These are phyloP conservation scores for Dione vanillae DNA, from an alignment of 2,888 invertebrate species.

Conservation along the genomic window DNA sequence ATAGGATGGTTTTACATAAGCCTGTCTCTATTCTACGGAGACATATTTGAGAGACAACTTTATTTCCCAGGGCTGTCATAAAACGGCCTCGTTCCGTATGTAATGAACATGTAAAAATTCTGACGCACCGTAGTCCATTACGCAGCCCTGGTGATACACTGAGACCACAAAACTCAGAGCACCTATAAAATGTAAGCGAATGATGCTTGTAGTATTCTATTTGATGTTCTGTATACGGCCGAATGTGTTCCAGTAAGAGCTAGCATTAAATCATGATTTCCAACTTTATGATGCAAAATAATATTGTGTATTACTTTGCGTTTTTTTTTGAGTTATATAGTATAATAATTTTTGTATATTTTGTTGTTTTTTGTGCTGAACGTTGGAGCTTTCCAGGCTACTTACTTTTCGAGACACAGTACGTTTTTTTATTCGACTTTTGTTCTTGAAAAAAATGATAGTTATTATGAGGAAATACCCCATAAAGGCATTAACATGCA, in stretches of 20 bases:
- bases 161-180: slow-evolving; percentile 29
- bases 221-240: slow-evolving; percentile 32
- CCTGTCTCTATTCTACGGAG: slow-evolving; percentile 29
- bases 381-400: too few relatives aligned
- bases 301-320: not conserved
- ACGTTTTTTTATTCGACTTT: too few relatives aligned
- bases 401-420: too few relatives aligned
- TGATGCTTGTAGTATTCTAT: slow-evolving; percentile 27
- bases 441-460: too few relatives aligned
- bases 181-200: slow-evolving; percentile 29
- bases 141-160: slow-evolving; percentile 6
- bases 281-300: slow-evolving; percentile 22
- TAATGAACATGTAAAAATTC: slow-evolving; percentile 63
- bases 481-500: too few relatives aligned
- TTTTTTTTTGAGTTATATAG: not conserved
- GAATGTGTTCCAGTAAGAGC: slow-evolving; percentile 25
- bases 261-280: slow-evolving; percentile 30
- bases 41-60: slow-evolving; percentile 54
- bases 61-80: slow-evolving; percentile 65
- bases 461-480: too few relatives aligned
- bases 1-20: slow-evolving; percentile 24
- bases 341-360: not conserved
- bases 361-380: not conserved
- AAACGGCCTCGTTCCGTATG: slow-evolving; percentile 61
- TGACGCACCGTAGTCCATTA: slow-evolving; percentile 34